Conservation (phyloP, 2,797 vertebrate genomes). For the Oryzias dopingdopingensis region DNA sequence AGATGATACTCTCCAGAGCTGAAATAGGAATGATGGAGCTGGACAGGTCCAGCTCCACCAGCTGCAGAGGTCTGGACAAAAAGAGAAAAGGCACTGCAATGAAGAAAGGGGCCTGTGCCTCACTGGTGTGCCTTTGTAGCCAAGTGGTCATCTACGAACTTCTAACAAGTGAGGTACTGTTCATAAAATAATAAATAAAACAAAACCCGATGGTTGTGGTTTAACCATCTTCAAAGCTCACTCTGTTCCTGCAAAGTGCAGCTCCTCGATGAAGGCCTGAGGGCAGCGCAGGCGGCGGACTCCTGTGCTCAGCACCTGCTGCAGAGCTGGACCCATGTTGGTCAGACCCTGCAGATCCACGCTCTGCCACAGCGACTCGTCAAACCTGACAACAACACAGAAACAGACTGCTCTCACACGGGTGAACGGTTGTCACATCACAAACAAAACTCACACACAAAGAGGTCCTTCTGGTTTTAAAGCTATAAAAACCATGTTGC, state of each 20-base stretch:
- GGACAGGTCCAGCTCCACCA: conserved; percentile 88
- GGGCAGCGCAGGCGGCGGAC: conserved; percentile 87
- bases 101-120: too few species aligned
- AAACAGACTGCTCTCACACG: not conserved
- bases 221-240: conserved; percentile 61
- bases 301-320: conserved; percentile 80
- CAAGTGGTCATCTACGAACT: too few species aligned
- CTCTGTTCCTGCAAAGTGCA: conserved; percentile 72
- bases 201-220: too few species aligned
- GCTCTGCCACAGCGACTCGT: conserved; percentile 91
- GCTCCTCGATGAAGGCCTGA: conserved; percentile 80
- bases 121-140: too few species aligned
- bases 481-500: too few species aligned
- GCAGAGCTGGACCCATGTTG: conserved; percentile 76
- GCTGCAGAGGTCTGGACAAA: conserved; percentile 73
- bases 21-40: conserved; percentile 78
- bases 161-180: too few species aligned
- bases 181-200: not conserved
- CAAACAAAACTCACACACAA: too few species aligned
- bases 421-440: not conserved
- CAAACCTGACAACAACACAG: conserved; percentile 75
- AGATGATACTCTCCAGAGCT: conserved; percentile 79
- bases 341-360: conserved; percentile 86
- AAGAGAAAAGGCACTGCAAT: not conserved
- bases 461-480: too few species aligned